These are phyloP conservation scores for Grantiella picta DNA, from an alignment of 2,113 vertebrate genomes.

Conservation along the genomic window DNA sequence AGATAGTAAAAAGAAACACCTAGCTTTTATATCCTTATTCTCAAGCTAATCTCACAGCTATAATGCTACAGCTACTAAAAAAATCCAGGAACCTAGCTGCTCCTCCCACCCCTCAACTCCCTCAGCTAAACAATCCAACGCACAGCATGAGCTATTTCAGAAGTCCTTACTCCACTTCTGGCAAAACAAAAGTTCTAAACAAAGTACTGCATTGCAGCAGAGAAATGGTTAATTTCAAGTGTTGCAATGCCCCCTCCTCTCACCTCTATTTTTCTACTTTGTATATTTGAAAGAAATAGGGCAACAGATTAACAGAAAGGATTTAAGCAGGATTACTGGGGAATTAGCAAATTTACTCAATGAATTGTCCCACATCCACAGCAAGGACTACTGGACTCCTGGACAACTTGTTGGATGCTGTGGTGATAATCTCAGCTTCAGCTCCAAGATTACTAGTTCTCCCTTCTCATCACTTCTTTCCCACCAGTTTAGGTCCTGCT, in stretches of 20 bases:
- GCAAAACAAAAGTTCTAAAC: not conserved
- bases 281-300: not conserved
- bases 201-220: not conserved
- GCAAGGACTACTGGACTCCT: not conserved
- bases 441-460: not conserved
- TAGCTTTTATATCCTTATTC: not conserved
- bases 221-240: not conserved
- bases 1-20: not conserved
- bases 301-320: not conserved
- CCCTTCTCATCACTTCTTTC: not conserved
- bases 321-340: not conserved
- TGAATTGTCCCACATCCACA: not conserved
- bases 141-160: not conserved
- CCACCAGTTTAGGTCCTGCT: not conserved
- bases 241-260: not conserved
- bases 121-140: not conserved
- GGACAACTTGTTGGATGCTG: not conserved
- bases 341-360: not conserved
- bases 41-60: not conserved
- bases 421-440: not conserved
- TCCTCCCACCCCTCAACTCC: fast-evolving
- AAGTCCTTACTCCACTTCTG: not conserved
- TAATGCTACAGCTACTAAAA: not conserved
- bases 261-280: not conserved
- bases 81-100: not conserved